phyloP scores from a whole-genome alignment of 2,888 invertebrate genomes.

The Tortricodes alternella region DNA sequence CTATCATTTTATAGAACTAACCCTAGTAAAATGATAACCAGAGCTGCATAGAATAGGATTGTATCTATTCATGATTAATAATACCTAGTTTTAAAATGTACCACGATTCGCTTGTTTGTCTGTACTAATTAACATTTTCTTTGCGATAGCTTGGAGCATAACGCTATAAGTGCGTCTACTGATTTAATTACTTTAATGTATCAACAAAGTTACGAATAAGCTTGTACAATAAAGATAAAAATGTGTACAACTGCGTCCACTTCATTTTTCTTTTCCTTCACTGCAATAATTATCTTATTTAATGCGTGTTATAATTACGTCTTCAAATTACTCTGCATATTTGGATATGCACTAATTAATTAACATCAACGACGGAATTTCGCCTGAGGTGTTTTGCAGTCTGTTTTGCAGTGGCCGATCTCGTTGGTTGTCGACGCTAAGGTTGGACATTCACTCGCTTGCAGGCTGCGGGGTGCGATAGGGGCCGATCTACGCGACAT shows the following conservation, averaged over 20 bases:
- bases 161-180: no score
- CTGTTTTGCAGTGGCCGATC: conserved; percentile 14
- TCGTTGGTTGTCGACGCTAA: conserved; percentile 35
- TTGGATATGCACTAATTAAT: conserved; percentile 12
- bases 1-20: no score
- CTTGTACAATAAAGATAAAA: no score
- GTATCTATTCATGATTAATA: background rate
- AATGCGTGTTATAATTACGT: background rate
- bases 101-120: background rate
- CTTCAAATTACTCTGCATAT: background rate
- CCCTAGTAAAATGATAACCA: background rate
- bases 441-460: conserved; percentile 65
- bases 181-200: no score
- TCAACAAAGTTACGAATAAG: no score
- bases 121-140: no score
- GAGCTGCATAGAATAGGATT: background rate
- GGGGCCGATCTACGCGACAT: conserved; percentile 63
- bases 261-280: background rate
- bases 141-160: no score
- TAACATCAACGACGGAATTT: conserved; percentile 8
- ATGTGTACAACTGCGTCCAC: no score
- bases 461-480: conserved; percentile 53
- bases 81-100: background rate
- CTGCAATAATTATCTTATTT: background rate
- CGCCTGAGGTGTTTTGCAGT: conserved; percentile 3